Conservation (phyloP, 92 coral and sea anemone species). For the Diadumene lineata region DNA sequence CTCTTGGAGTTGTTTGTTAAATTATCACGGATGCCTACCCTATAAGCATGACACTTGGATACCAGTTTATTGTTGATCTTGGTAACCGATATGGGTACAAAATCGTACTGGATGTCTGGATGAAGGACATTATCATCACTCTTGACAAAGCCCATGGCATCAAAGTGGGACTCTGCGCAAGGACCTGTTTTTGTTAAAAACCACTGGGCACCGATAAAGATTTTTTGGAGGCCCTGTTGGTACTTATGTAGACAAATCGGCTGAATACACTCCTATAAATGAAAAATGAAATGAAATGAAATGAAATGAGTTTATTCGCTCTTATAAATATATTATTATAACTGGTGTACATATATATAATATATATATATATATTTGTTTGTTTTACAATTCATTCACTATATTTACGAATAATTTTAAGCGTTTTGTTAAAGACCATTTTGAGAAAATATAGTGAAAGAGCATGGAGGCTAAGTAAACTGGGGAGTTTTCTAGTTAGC, state of each 20-base stretch:
- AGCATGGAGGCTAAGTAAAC: too few relatives aligned
- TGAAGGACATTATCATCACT: constrained; percentile 50
- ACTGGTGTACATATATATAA: background rate
- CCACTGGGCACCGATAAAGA: constrained; percentile 67
- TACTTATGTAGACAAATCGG: constrained; percentile 61
- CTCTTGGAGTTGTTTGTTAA: too few relatives aligned
- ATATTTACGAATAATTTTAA: too few relatives aligned
- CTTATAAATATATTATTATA: too few relatives aligned
- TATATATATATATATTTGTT: too few relatives aligned
- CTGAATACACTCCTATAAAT: constrained; percentile 55
- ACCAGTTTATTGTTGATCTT: background rate
- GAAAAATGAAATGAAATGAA: background rate
- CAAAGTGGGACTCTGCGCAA: constrained; percentile 62
- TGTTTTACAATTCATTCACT: too few relatives aligned
- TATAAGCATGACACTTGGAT: constrained; percentile 12
- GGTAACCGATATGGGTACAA: constrained; percentile 47
- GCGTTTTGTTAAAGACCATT: too few relatives aligned
- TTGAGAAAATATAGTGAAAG: too few relatives aligned
- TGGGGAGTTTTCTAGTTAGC: too few relatives aligned
- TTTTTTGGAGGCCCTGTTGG: constrained; percentile 53
- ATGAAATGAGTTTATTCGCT: too few relatives aligned
- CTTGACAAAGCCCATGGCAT: constrained; percentile 57
- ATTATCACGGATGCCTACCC: constrained; percentile 13
- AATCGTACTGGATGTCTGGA: constrained; percentile 78
- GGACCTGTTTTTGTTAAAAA: constrained; percentile 57